phyloP scores from a whole-genome alignment of 2,888 invertebrate species.

The Ochlodes sylvanus region DNA sequence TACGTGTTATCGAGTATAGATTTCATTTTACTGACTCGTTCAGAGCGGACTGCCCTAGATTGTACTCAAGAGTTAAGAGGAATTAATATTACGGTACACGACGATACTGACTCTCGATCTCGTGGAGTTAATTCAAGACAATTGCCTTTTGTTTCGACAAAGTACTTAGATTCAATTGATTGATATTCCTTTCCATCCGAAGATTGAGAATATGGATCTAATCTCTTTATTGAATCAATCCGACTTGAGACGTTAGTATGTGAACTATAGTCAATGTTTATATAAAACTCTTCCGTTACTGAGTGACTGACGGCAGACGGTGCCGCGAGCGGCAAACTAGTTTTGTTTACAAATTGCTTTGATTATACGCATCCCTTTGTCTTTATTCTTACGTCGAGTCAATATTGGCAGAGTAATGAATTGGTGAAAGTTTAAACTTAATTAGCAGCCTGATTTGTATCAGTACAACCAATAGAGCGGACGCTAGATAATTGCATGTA shows the following conservation, averaged over 20 bases:
- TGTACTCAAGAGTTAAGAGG: conserved; percentile 7
- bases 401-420: not conserved
- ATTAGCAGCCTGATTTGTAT: conserved; percentile 41
- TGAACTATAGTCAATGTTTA: not conserved
- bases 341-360: too few relatives aligned
- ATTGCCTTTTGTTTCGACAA: conserved; percentile 31
- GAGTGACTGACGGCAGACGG: too few relatives aligned
- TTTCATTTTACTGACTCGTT: conserved; percentile 14
- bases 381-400: not conserved
- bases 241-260: not conserved
- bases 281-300: too few relatives aligned
- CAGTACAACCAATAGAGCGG: conserved; percentile 45
- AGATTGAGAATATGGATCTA: not conserved
- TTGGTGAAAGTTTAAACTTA: conserved; percentile 31
- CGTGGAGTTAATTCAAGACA: conserved; percentile 24
- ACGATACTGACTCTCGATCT: conserved; percentile 19
- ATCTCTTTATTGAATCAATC: conserved; percentile 1
- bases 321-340: too few relatives aligned
- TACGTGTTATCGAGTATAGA: conserved; percentile 8
- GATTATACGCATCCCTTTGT: not conserved
- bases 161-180: conserved; percentile 28
- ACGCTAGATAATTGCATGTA: conserved; percentile 53
- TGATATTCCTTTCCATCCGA: conserved; percentile 7
- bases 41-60: conserved; percentile 10
- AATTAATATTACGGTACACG: conserved; percentile 30